Percentiles rank a stretch among this genome's conserved stretches.
Conservation (phyloP, 2,113 vertebrate species). For the Monarcha castaneiventris region DNA sequence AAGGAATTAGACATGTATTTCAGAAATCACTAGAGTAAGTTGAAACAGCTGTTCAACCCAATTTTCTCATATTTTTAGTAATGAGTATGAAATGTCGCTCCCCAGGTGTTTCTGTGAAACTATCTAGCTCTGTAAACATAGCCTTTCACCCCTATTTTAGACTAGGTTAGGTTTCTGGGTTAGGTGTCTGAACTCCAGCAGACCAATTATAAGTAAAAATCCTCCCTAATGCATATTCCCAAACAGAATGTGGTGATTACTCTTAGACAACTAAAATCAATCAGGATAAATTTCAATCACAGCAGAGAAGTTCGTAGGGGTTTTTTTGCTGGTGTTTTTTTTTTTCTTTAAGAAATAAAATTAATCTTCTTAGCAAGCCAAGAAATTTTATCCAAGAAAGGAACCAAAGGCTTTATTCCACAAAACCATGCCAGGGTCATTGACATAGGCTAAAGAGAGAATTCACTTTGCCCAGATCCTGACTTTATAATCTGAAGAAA, state of each 20-base stretch:
- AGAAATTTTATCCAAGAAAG: not conserved
- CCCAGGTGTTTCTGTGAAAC: not conserved
- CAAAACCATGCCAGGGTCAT: accelerated
- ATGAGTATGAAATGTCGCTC: not conserved
- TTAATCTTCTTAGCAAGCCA: not conserved
- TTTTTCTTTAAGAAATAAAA: not conserved
- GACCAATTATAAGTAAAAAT: not conserved
- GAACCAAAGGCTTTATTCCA: not conserved
- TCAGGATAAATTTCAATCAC: not conserved
- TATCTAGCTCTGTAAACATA: not conserved
- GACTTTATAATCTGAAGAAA: not conserved
- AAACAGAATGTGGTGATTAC: not conserved
- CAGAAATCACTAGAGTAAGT: not conserved
- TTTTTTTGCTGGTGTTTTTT: too few relatives aligned
- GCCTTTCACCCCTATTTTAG: not conserved
- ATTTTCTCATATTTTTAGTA: not conserved
- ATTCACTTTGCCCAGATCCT: not conserved
- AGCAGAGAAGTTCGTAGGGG: not conserved
- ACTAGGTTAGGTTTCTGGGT: not conserved
- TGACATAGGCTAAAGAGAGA: not conserved
- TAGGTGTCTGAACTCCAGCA: not conserved
- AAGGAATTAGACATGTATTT: not conserved
- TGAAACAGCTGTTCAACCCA: not conserved
- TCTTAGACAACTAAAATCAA: not conserved
- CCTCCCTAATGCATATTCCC: not conserved